These are phyloP conservation scores for Calameuta filiformis DNA, from an alignment of 2,888 invertebrate species.

Conservation along the genomic window DNA sequence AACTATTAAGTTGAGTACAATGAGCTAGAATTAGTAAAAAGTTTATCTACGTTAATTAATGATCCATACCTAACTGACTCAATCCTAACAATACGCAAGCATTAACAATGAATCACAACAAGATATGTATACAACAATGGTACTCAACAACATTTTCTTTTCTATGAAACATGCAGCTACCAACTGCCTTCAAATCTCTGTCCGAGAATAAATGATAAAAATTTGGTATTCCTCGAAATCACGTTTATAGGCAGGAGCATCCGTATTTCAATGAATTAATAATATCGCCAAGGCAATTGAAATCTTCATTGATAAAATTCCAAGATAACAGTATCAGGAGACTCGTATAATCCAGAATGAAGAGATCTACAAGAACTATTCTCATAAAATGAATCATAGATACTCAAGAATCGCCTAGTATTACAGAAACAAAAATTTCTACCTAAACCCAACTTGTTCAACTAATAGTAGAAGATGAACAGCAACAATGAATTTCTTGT, in stretches of 20 bases:
- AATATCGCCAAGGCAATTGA: too few species aligned
- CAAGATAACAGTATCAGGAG: background rate
- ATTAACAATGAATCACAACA: constrained; percentile 67
- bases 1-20: constrained; percentile 57
- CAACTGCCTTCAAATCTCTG: constrained; percentile 50
- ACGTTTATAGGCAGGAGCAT: too few species aligned
- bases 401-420: too few species aligned
- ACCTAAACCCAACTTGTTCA: too few species aligned
- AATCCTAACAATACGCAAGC: constrained; percentile 67
- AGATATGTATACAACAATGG: constrained; percentile 66
- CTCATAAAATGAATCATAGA: too few species aligned
- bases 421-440: too few species aligned
- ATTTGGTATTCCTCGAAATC: too few species aligned
- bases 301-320: background rate
- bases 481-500: too few species aligned
- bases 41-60: constrained; percentile 64
- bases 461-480: too few species aligned
- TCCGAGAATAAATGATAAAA: constrained; percentile 26
- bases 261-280: too few species aligned
- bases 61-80: constrained; percentile 67
- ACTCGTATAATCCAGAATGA: background rate
- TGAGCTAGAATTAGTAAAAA: constrained; percentile 58
- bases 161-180: constrained; percentile 57
- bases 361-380: too few species aligned
- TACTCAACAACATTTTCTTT: constrained; percentile 57